Conservation (phyloP, 2,797 vertebrate species). For the Erethizon dorsatum region DNA sequence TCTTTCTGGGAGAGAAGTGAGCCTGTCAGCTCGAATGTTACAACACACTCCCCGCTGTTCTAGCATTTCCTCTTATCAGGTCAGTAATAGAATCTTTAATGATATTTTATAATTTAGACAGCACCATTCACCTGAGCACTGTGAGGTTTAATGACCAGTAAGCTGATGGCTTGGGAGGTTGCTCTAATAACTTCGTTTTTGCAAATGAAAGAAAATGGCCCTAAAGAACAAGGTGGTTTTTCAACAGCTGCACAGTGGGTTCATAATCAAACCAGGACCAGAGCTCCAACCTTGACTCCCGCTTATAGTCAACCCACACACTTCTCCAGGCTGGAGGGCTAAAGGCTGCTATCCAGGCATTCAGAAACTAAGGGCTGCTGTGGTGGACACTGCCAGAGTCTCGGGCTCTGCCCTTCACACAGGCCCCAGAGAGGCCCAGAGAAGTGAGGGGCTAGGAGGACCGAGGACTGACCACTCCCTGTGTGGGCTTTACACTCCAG, state of each 20-base stretch:
- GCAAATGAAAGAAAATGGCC: slow-evolving; percentile 64
- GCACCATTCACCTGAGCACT: slow-evolving; percentile 27
- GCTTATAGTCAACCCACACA: background rate
- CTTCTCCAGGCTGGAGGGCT: background rate
- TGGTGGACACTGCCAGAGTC: background rate
- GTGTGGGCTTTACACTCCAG: too few relatives aligned
- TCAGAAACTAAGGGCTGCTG: background rate
- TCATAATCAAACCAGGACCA: slow-evolving; percentile 5
- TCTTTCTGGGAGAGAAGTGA: background rate
- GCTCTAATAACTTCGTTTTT: slow-evolving; percentile 65
- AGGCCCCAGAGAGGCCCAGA: background rate
- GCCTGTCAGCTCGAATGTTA: background rate
- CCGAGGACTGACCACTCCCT: background rate
- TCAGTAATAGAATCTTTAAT: slow-evolving; percentile 45
- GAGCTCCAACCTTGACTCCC: background rate
- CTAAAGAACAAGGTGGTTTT: background rate
- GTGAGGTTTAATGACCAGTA: slow-evolving; percentile 57
- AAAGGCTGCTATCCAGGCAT: background rate
- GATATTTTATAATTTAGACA: slow-evolving; percentile 32
- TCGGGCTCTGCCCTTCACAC: background rate
- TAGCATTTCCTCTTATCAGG: slow-evolving; percentile 22
- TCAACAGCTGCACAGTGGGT: background rate
- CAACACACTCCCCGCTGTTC: background rate
- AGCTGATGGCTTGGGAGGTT: slow-evolving; percentile 52
- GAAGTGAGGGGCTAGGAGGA: background rate